These are phyloP conservation scores for Ophiodon elongatus DNA, from an alignment of 2,113 vertebrate genomes.

Conservation along the genomic window DNA sequence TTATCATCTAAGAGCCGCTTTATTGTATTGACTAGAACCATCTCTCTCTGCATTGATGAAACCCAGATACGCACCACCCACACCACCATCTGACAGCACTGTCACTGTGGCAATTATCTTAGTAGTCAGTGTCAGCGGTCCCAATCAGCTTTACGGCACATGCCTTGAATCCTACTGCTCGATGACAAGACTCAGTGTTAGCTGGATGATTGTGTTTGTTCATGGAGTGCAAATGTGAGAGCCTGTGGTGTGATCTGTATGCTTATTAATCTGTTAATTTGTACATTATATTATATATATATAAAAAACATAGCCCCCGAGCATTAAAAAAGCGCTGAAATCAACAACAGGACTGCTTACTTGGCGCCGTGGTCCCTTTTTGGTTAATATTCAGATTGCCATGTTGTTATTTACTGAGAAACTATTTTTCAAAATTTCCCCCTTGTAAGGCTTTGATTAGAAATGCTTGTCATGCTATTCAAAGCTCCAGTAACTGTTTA, in stretches of 20 bases:
- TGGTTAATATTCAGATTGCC: slow-evolving; percentile 31
- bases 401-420: neutral
- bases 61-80: slow-evolving; percentile 62
- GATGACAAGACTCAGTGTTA: slow-evolving; percentile 7
- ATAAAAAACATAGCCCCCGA: slow-evolving; percentile 5
- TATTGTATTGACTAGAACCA: slow-evolving; percentile 69
- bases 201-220: slow-evolving; percentile 43
- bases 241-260: slow-evolving; percentile 34
- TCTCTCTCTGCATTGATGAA: slow-evolving; percentile 71
- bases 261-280: slow-evolving; percentile 52
- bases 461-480: slow-evolving; percentile 25
- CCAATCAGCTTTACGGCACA: slow-evolving; percentile 72
- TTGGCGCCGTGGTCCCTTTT: neutral
- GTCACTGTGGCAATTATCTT: slow-evolving; percentile 73
- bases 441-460: slow-evolving; percentile 16
- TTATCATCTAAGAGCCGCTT: slow-evolving; percentile 69
- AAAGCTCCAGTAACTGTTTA: slow-evolving; percentile 25
- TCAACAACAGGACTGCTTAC: slow-evolving; percentile 20
- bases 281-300: neutral
- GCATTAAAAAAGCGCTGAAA: slow-evolving; percentile 27
- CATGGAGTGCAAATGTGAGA: slow-evolving; percentile 41
- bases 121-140: slow-evolving; percentile 67
- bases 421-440: slow-evolving; percentile 18
- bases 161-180: slow-evolving; percentile 56
- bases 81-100: slow-evolving; percentile 68